phyloP scores from a whole-genome alignment of 1,140 invertebrate genomes.

The Oncopodura yosiiana region DNA sequence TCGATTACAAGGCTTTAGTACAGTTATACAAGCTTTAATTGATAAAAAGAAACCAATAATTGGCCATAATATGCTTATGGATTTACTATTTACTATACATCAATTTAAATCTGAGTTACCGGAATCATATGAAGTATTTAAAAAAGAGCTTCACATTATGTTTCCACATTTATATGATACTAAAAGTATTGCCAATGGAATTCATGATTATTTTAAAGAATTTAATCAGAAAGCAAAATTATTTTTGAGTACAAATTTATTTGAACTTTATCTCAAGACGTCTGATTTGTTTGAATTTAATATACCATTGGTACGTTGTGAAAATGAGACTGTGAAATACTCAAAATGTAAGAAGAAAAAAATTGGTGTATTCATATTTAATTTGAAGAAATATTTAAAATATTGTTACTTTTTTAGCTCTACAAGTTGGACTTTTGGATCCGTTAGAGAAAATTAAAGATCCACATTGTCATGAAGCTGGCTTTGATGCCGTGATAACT shows the following conservation, averaged over 20 bases:
- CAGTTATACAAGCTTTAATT: slow-evolving; percentile 52
- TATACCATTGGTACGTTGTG: slow-evolving; percentile 13
- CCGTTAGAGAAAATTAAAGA: slow-evolving; percentile 39
- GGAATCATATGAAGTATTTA: slow-evolving; percentile 55
- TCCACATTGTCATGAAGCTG: slow-evolving; percentile 55
- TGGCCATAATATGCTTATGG: slow-evolving; percentile 62
- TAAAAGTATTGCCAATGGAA: slow-evolving; percentile 53
- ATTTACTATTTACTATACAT: slow-evolving; percentile 58
- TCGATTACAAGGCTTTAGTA: slow-evolving; percentile 54
- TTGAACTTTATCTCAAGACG: slow-evolving; percentile 12
- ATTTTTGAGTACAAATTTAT: slow-evolving; percentile 9
- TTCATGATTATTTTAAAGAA: slow-evolving; percentile 35
- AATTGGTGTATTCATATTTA: background rate
- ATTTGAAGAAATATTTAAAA: slow-evolving; percentile 1
- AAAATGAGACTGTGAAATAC: slow-evolving; percentile 36
- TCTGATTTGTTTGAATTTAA: slow-evolving; percentile 5
- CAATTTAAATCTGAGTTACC: slow-evolving; percentile 47
- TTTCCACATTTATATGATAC: slow-evolving; percentile 65
- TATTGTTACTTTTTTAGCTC: slow-evolving; percentile 6
- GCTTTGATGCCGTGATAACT: slow-evolving; percentile 62
- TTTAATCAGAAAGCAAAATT: background rate
- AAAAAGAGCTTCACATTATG: slow-evolving; percentile 49
- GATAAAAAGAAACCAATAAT: slow-evolving; percentile 56
- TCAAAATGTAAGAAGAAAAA: background rate
- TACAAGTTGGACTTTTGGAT: background rate